Evolutionary conservation across 2,888 invertebrate genomes (phyloP).

Genomic region (Crioceris asparagi): DNA sequence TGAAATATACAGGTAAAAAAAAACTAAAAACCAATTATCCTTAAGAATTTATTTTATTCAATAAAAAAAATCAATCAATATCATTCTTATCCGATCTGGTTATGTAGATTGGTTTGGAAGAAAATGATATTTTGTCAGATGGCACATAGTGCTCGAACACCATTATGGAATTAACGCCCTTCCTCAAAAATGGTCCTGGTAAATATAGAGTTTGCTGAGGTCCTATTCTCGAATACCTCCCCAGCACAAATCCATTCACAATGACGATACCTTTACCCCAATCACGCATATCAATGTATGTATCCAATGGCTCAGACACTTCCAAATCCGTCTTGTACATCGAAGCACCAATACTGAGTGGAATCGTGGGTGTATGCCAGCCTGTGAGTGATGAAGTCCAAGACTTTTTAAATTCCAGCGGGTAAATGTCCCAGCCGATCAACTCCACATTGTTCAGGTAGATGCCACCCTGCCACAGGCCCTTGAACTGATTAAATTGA

Average conservation of each 20-base stretch:
- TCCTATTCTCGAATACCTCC: slow-evolving; percentile 66
- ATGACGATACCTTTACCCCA: slow-evolving; percentile 83
- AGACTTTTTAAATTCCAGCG: slow-evolving; percentile 42
- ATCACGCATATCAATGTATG: slow-evolving; percentile 64
- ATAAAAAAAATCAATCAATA: background rate
- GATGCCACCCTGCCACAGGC: slow-evolving; percentile 36
- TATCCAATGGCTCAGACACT: slow-evolving; percentile 51
- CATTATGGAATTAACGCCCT: slow-evolving; percentile 37
- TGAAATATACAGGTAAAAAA: too few relatives aligned
- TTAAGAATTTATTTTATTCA: too few relatives aligned
- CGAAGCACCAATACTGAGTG: slow-evolving; percentile 40
- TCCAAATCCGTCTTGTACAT: slow-evolving; percentile 45
- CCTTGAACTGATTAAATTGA: slow-evolving; percentile 35
- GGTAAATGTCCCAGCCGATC: slow-evolving; percentile 38
- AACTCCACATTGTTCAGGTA: slow-evolving; percentile 35
- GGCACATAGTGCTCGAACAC: slow-evolving; percentile 35
- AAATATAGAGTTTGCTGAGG: slow-evolving; percentile 77
- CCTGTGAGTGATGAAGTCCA: slow-evolving; percentile 31
- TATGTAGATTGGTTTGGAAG: slow-evolving; percentile 21
- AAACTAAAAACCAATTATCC: too few relatives aligned
- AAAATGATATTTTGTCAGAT: slow-evolving; percentile 23
- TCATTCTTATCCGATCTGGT: slow-evolving; percentile 8
- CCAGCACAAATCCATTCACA: slow-evolving; percentile 76
- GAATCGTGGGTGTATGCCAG: slow-evolving; percentile 53
- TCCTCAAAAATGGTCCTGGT: slow-evolving; percentile 60